A percentile compares a stretch with the other conserved stretches of the same genome.
These are phyloP conservation scores for Girardinichthys multiradiatus DNA, from an alignment of 2,113 vertebrate species.

Conservation along the genomic window DNA sequence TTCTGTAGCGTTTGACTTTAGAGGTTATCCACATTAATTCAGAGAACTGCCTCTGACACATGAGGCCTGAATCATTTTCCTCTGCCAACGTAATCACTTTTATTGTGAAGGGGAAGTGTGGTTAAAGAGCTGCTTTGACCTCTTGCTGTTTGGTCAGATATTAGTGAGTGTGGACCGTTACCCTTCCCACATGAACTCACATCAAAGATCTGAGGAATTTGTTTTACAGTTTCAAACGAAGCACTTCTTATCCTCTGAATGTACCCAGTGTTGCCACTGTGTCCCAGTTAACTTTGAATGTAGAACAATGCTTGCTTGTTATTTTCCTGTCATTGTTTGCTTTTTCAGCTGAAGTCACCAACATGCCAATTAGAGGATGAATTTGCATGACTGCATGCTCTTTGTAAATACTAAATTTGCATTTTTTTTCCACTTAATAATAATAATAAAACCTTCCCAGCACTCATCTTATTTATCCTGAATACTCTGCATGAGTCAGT, in stretches of 20 bases:
- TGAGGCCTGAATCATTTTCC: conserved; percentile 60
- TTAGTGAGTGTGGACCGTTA: conserved; percentile 48
- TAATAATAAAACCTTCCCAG: neutral
- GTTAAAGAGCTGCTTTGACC: conserved; percentile 22
- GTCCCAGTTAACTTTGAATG: neutral
- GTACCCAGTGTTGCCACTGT: neutral
- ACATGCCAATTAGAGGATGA: neutral
- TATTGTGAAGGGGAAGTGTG: conserved; percentile 38
- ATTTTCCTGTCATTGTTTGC: conserved; percentile 2
- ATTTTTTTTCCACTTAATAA: conserved; percentile 12
- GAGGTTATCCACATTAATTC: neutral
- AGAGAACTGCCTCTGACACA: conserved; percentile 2
- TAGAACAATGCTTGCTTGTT: neutral
- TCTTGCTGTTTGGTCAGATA: conserved; percentile 41
- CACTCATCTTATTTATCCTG: neutral
- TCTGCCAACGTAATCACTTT: conserved; percentile 31
- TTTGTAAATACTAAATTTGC: neutral
- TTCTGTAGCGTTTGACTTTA: conserved; percentile 2
- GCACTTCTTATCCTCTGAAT: neutral
- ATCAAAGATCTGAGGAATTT: conserved; percentile 15
- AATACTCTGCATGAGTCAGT: conserved; percentile 35
- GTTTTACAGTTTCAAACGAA: conserved; percentile 10
- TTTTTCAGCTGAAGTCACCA: neutral
- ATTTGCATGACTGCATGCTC: conserved; percentile 57
- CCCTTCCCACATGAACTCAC: conserved; percentile 18